Percentiles rank a stretch among this genome's conserved stretches.
These are phyloP conservation scores for Drosophila nigromelanica DNA, from an alignment of 1,140 invertebrate species.

Conservation along the genomic window DNA sequence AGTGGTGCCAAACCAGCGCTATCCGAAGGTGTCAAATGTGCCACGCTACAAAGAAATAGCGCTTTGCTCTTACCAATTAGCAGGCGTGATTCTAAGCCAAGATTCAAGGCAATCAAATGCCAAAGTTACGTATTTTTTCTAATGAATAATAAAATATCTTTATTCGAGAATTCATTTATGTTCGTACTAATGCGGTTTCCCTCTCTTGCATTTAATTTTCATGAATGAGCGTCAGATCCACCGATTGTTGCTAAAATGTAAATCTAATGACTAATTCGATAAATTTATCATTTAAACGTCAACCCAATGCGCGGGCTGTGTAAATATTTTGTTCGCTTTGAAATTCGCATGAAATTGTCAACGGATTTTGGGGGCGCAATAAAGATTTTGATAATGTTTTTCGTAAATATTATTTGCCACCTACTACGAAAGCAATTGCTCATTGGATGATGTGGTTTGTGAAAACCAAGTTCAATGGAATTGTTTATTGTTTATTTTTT, in stretches of 20 bases:
- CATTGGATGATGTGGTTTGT: constrained; percentile 42
- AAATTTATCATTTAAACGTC: constrained; percentile 28
- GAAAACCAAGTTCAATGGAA: constrained; percentile 70
- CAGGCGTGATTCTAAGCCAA: constrained; percentile 35
- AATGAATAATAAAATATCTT: constrained; percentile 47
- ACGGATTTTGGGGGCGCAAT: constrained; percentile 34
- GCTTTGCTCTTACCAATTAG: constrained; percentile 60
- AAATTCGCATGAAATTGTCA: constrained; percentile 65
- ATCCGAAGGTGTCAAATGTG: constrained; percentile 52
- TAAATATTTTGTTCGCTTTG: constrained; percentile 56
- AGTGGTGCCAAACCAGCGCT: constrained; percentile 35
- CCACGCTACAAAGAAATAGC: constrained; percentile 41
- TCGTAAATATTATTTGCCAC: constrained; percentile 60
- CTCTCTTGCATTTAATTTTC: constrained; percentile 1
- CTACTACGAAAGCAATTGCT: constrained; percentile 41
- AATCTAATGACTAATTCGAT: constrained; percentile 59
- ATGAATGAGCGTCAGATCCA: constrained; percentile 35
- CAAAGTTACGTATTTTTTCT: constrained; percentile 27
- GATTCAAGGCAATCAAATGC: constrained; percentile 10
- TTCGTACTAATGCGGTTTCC: constrained; percentile 47
- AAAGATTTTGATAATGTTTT: constrained; percentile 64
- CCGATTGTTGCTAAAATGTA: constrained; percentile 22
- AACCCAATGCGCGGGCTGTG: constrained; percentile 6
- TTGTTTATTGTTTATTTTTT: constrained; percentile 43
- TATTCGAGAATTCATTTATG: constrained; percentile 59